Evolutionary conservation across 2,888 invertebrate species (phyloP), one percentile per base, ranked within the genome.

Genomic region (Marasmarcha lunaedactyla): DNA sequence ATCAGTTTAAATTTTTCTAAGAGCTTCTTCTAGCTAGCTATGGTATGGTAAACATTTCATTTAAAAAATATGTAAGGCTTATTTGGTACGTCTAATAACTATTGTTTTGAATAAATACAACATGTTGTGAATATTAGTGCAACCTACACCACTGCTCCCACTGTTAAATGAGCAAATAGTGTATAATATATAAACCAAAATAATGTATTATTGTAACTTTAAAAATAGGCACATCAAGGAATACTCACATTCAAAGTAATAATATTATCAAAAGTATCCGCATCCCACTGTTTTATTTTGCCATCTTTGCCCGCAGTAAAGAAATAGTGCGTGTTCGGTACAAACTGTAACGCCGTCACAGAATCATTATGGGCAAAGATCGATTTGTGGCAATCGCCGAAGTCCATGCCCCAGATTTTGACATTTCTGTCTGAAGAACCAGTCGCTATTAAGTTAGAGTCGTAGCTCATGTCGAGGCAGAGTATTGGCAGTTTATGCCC

Each of bases 391-490:
- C 97, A 98, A 70, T 99, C 97, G n/a, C 98, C 98, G 68, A 97
- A 98, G 74, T 98, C 97, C 77, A 98, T 87, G 26, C 98, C 98
- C 98, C 98, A 99, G 46, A 99, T 90, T 84, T 98, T 97, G 15
- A 98, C 88, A 67, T 95, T 97, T 33, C 97, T 88, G 81, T 99
- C 99, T 0, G 94, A 93, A 1, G 98, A 97, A 5, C 98, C 98
- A 0, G 98, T 97, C 7, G 90, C 94, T 47, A 98, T 91, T 14
- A 98, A 66, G 7, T 88, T 87, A 0, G 91, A 92, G 67, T 96
- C 96, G 51, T 91, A 90, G 10, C 95, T 95, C 43, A 98, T 95
- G 64, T 98, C 98, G 85, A 98, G 85, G 57, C 94, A 94, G 0
- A 94, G 84, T 0, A 98, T 95, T 0, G 99, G 98, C 38, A 98